Base-by-base conservation (phyloP, 2,888 invertebrate species). In the Hyles lineata region DNA sequence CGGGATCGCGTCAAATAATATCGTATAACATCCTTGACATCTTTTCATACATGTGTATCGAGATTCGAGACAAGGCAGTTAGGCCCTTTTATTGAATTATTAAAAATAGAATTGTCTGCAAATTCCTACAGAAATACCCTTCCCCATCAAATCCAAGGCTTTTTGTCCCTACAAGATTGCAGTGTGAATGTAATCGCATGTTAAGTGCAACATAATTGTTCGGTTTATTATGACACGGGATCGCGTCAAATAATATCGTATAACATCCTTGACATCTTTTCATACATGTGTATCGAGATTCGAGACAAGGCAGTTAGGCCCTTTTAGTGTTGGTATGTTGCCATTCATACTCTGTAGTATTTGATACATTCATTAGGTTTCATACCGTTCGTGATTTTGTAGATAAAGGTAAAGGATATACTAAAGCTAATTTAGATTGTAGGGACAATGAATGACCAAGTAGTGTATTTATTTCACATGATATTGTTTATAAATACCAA, bases 211-310 rank as follows among this genome's bases (percentile, higher is more conserved):
- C 63, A 67, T 67, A 43, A 67, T 43, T 67, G 43, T 43, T 67
- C 43, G 43, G 63, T 43, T 67, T 67, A 29, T 61, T 61, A 21
- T 67, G 23, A 67, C 63, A 67, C 43, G 43, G 43, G 63, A 43
- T 67, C 63, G 23, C n/a, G 21, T 23, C 9, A 43, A 67, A 43
- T 35, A 63, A 63, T 67, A 67, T 67, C 63, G 43, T 43, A 67
- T 67, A 43, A 67, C 63, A 67, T 35, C 63, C 63, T 67, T 67
- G 63, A 67, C 63, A 67, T 67, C 23, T 43, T 67, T 67, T 67
- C 23, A 23, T 21, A 43, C 63, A 21, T 63, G 62, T 61, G 62
- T 35, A 61, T 61, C 25, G 25, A 61, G 63, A 67, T 21, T 29
- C 29, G 21, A 61, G 63, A 67, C 43, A 32, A n/a, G 35, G n/a